Evolutionary conservation across 2,113 vertebrate genomes (phyloP), one percentile per base, ranked within the genome.

Genomic region (Xenus cinereus): DNA sequence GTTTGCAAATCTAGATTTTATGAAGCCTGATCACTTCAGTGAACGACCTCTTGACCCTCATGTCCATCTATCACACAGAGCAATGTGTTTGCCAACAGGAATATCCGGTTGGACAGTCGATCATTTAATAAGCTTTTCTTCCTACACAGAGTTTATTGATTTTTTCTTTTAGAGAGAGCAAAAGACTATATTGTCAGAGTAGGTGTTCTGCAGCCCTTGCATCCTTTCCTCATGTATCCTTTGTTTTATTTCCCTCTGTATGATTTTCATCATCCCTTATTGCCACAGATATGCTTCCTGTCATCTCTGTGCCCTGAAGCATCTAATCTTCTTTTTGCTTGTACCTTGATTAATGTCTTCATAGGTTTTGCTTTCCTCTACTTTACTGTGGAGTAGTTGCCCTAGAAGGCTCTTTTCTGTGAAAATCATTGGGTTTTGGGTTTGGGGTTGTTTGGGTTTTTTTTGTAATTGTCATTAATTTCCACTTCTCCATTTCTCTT

Each of bases 301-400:
- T 91, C 89, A 84, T 88, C 89, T 84, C 73, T 90, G 57, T 96
- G 85, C 82, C 95, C 94, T 28, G 43, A 94, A 97, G 92, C 94
- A 89, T 92, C 93, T 97, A 30, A 69, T 97, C 95, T 97, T 94
- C 90, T 93, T 97, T 97, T 95, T 81, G 72, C 68, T 97, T 97
- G 82, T 84, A 57, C 46, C 37, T 91, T 96, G 94, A 97, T 95
- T 76, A 96, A 97, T 93, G 91, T 59, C 94, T 97, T 97, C 80
- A 33, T 96, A 91, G 95, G 57, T 90, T 96, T 87, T 85, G 57
- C 63, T 96, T 91, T 92, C 71, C 48, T 71, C 22, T 26, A 0
- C 28, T 81, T 93, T 76, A 57, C 54, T 90, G 23, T 64, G 13
- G 9, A 48, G 37, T 76, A 11, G 0, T 57, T 93, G 54, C 45